Percentiles rank a stretch among this genome's conserved stretches.
phyloP scores from a whole-genome alignment of 2,888 invertebrate species.

The Hyposoter dolosus region DNA sequence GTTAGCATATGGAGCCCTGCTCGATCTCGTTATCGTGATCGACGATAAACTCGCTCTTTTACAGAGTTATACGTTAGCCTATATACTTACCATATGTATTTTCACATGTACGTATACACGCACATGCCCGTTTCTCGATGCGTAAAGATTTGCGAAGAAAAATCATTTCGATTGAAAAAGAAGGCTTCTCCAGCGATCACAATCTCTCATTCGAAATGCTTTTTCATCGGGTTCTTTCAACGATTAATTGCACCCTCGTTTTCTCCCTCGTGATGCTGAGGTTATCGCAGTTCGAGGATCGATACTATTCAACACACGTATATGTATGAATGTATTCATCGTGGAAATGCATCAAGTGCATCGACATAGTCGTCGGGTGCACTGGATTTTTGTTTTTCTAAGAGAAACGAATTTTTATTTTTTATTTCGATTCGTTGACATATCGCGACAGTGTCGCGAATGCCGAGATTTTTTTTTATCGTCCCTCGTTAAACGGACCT shows the following conservation, averaged over 20 bases:
- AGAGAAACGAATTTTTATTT: constrained; percentile 10
- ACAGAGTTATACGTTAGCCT: constrained; percentile 3
- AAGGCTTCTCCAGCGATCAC: constrained; percentile 29
- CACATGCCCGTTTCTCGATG: constrained; percentile 48
- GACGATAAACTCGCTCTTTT: constrained; percentile 62
- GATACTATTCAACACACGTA: constrained; percentile 6
- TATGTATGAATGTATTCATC: not conserved
- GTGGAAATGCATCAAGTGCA: constrained; percentile 29
- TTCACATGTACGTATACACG: not conserved
- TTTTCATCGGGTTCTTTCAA: constrained; percentile 25
- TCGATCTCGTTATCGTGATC: constrained; percentile 69
- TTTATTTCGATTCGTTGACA: constrained; percentile 39
- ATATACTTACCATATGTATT: constrained; percentile 4
- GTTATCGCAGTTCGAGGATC: constrained; percentile 56
- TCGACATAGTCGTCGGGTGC: constrained; percentile 15
- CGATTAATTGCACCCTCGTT: constrained; percentile 51
- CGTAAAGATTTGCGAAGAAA: constrained; percentile 56
- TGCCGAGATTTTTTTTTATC: constrained; percentile 8
- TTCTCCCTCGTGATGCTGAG: constrained; percentile 34
- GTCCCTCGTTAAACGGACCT: constrained; percentile 53
- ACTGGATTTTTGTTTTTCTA: constrained; percentile 52
- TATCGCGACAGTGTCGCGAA: not conserved
- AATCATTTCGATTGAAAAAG: constrained; percentile 12
- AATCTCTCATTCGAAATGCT: constrained; percentile 51
- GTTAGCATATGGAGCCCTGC: constrained; percentile 34